These are phyloP conservation scores for Laodelphax striatellus DNA, from an alignment of 1,140 invertebrate species.

Conservation along the genomic window DNA sequence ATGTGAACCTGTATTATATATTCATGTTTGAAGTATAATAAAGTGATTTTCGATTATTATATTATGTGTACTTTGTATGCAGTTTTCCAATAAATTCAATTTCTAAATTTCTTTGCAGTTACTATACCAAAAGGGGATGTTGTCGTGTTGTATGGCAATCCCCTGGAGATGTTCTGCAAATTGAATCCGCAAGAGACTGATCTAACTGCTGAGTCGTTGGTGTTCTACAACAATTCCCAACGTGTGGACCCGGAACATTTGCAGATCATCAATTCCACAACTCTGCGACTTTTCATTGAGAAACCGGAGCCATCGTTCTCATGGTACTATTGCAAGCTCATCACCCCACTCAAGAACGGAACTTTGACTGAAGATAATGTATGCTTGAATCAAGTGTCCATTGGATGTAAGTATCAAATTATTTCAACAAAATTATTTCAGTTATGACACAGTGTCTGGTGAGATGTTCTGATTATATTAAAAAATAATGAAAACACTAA, in stretches of 20 bases:
- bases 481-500: no score
- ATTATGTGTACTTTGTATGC: no score
- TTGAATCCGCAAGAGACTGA: conserved; percentile 31
- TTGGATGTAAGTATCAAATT: conserved; percentile 37
- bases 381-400: conserved; percentile 38
- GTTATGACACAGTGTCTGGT: no score
- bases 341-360: conserved; percentile 20
- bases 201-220: conserved; percentile 32
- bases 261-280: conserved; percentile 35
- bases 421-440: neutral
- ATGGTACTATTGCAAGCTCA: conserved; percentile 33
- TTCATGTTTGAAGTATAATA: no score
- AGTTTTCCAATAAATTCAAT: no score
- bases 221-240: conserved; percentile 33
- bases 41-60: no score
- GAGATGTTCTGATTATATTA: no score
- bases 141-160: conserved; percentile 33
- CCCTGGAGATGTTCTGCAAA: conserved; percentile 36
- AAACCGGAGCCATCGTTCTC: conserved; percentile 31
- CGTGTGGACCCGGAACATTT: conserved; percentile 31
- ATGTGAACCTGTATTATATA: no score
- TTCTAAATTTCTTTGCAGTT: conserved; percentile 25
- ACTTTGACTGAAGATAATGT: conserved; percentile 26
- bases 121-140: conserved; percentile 41
- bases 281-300: conserved; percentile 32